Percentiles rank a stretch among this genome's conserved stretches.
These are phyloP conservation scores for Haliaeetus leucogaster DNA, from an alignment of 2,113 vertebrate species.

Conservation along the genomic window DNA sequence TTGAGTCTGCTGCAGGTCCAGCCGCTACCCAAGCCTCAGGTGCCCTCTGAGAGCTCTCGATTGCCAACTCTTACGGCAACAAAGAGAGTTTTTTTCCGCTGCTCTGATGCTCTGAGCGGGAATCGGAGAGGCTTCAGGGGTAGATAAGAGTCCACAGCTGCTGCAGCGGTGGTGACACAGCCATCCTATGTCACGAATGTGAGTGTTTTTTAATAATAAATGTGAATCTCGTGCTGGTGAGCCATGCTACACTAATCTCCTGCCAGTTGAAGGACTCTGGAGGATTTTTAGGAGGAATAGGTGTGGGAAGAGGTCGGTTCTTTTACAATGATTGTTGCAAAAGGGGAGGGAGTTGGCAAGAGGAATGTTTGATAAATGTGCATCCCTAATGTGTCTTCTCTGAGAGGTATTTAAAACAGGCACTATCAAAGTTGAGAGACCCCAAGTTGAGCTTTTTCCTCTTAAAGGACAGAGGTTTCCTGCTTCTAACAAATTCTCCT, in stretches of 20 bases:
- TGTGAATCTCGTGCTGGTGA: not conserved
- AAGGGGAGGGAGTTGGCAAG: not conserved
- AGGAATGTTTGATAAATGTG: not conserved
- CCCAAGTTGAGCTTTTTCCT: not conserved
- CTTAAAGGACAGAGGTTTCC: not conserved
- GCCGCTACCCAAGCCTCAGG: not conserved
- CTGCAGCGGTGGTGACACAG: not conserved
- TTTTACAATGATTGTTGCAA: fast-evolving
- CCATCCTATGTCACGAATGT: not conserved
- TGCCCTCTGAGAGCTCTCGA: not conserved
- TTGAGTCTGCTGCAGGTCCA: not conserved
- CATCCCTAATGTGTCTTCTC: not conserved
- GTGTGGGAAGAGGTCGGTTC: not conserved
- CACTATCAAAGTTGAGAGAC: not conserved
- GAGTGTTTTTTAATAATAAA: not conserved
- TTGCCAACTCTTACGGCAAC: not conserved
- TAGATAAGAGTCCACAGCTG: not conserved
- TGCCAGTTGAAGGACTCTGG: not conserved
- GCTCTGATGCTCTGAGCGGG: not conserved
- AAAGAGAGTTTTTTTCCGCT: not conserved
- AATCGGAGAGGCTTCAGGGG: not conserved
- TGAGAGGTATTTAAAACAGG: not conserved
- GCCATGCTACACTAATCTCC: not conserved
- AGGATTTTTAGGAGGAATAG: not conserved
- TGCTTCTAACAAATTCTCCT: not conserved